Evolutionary conservation across 2,888 invertebrate genomes (phyloP).

Genomic region (Polyploca ridens): DNA sequence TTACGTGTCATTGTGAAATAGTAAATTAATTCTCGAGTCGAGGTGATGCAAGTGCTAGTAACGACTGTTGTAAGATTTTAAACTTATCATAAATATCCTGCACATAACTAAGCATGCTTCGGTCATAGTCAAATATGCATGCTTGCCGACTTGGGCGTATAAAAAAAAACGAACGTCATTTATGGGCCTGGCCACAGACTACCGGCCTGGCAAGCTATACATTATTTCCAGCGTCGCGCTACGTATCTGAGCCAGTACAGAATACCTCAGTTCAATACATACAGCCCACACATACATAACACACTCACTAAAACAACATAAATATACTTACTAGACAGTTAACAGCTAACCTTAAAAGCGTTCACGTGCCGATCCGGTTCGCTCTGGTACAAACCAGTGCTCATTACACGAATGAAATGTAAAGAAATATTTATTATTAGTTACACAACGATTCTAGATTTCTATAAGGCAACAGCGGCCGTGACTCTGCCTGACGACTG

Average conservation of each 20-base stretch:
- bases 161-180: background rate
- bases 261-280: background rate
- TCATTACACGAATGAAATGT: constrained; percentile 9
- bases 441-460: constrained; percentile 31
- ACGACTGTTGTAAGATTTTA: no score
- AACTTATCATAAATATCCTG: no score
- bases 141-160: no score
- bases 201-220: no score
- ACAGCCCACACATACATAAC: background rate
- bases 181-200: no score
- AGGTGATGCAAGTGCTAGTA: no score
- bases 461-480: constrained; percentile 22
- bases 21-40: background rate
- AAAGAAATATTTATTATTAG: constrained; percentile 28
- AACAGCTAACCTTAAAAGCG: constrained; percentile 12
- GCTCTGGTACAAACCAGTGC: constrained; percentile 9
- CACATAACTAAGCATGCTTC: no score
- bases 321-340: background rate
- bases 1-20: background rate
- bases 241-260: background rate
- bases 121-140: no score
- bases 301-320: background rate
- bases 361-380: constrained; percentile 9
- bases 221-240: no score
- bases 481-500: constrained; percentile 15